Percentiles rank a stretch among this genome's conserved stretches.
Evolutionary conservation across 2,888 invertebrate species (phyloP).

Genomic region (Pheosia gnoma): DNA sequence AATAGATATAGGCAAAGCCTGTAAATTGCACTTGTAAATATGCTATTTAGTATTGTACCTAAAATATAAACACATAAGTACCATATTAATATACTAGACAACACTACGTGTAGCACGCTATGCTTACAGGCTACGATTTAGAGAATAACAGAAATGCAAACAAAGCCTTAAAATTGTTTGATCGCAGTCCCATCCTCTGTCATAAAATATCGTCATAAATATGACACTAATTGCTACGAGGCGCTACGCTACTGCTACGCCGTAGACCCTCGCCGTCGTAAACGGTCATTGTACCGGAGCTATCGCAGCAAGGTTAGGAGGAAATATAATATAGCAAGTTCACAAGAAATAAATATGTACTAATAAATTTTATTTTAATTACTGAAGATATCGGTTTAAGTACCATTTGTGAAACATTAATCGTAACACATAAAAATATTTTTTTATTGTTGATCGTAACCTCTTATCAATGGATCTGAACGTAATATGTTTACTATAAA

Average conservation of each 20-base stretch:
- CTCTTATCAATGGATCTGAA: conserved; percentile 50
- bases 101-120: too few relatives aligned
- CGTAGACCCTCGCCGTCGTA: conserved; percentile 48
- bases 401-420: conserved; percentile 15
- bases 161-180: not conserved
- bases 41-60: too few relatives aligned
- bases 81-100: too few relatives aligned
- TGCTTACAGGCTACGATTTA: too few relatives aligned
- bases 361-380: not conserved
- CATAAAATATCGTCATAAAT: conserved; percentile 50
- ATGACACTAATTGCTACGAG: conserved; percentile 65
- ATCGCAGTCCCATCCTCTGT: conserved; percentile 13
- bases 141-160: not conserved
- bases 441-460: conserved; percentile 36
- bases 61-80: too few relatives aligned
- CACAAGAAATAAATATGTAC: not conserved
- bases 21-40: too few relatives aligned
- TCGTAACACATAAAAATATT: conserved; percentile 21
- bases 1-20: too few relatives aligned
- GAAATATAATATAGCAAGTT: not conserved
- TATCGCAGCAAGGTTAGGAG: not conserved
- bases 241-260: conserved; percentile 56
- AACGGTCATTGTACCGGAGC: conserved; percentile 34
- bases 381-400: conserved; percentile 9
- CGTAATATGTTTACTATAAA: conserved; percentile 49